Base-by-base conservation (phyloP, 1,140 invertebrate genomes). In the Oryctes rhinoceros region DNA sequence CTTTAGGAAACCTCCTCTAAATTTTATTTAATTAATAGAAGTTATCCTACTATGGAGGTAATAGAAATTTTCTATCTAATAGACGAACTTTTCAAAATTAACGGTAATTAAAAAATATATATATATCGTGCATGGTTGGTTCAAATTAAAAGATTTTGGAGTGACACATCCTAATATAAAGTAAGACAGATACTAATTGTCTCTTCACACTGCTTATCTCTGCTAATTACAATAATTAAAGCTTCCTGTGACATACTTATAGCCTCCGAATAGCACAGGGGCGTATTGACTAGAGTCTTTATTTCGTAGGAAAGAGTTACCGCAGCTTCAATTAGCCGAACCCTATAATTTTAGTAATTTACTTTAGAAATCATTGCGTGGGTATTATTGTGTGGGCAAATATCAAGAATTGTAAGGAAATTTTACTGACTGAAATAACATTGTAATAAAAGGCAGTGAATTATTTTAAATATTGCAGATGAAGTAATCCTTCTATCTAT, bases 231-330 rank as follows among this genome's bases (percentile, higher is more conserved):
- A 18, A 67, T 67, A 67, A 67, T 67, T 67, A 67, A 9, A n/a
- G 30, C 62, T 67, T 67, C 62, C 62, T 67, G 18, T 67, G 62
- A 67, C 62, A 67, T 67, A 67, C 62, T 24, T 67, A 67, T 67
- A 2, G 9, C 9, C 20, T 20, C 18, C 24, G 24, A 67, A 24
- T 5, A 11, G 18, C 62, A 24, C 30, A 67, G 62, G 24, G 18
- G 30, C 30, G 62, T 20, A 67, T 18, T 59, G 13, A 59, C 18
- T 59, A 39, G 39, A 59, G 13, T 20, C 13, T 59, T 59, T 59
- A n/a, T n/a, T n/a, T n/a, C n/a, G 13, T 11, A 59, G 18, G 3
- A n/a, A n/a, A 20, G 53, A 59, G 13, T 59, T 59, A n/a, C n/a
- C n/a, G n/a, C n/a, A n/a, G n/a, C n/a, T n/a, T n/a, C n/a, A n/a